A percentile compares a stretch with the other conserved stretches of the same genome.
These are phyloP conservation scores for Salmo trutta DNA, from an alignment of 2,797 vertebrate species.

Conservation along the genomic window DNA sequence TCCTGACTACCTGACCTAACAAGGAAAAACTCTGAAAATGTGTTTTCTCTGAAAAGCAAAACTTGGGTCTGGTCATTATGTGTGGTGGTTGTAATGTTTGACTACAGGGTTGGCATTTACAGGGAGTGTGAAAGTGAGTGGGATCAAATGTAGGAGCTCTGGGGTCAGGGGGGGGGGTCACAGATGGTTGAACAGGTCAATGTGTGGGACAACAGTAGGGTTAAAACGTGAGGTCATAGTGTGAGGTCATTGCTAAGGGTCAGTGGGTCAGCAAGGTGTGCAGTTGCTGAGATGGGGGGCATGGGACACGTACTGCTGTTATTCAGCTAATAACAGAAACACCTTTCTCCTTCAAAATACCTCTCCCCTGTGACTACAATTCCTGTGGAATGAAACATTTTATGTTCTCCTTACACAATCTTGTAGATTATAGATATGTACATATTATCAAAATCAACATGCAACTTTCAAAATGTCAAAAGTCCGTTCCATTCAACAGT, in stretches of 20 bases:
- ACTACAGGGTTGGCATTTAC: constrained; percentile 32
- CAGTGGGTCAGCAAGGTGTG: constrained; percentile 34
- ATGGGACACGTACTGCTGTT: constrained; percentile 15
- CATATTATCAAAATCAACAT: too few species aligned
- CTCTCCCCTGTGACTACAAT: constrained; percentile 30
- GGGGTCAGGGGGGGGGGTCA: constrained; percentile 30
- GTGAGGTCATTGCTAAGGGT: constrained; percentile 28
- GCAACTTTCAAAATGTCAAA: not conserved
- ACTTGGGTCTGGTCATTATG: constrained; percentile 58
- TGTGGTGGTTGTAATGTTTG: constrained; percentile 41
- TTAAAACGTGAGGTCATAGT: constrained; percentile 36
- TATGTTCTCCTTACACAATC: too few species aligned
- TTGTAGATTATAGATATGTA: too few species aligned
- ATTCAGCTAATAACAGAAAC: constrained; percentile 32
- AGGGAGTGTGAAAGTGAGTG: constrained; percentile 14
- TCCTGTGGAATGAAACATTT: constrained; percentile 30
- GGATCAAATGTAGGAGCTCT: constrained; percentile 10
- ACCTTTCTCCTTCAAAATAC: constrained; percentile 21
- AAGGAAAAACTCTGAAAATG: too few species aligned
- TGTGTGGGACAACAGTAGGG: constrained; percentile 37
- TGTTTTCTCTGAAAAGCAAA: constrained; percentile 38
- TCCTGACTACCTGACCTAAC: too few species aligned
- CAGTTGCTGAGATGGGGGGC: constrained; percentile 35
- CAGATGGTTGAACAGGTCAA: constrained; percentile 33
- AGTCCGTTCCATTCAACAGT: not conserved